Percentiles rank a stretch among this genome's conserved stretches.
phyloP scores from a whole-genome alignment of 1,140 invertebrate species.

The Doryteuthis pealeii region DNA sequence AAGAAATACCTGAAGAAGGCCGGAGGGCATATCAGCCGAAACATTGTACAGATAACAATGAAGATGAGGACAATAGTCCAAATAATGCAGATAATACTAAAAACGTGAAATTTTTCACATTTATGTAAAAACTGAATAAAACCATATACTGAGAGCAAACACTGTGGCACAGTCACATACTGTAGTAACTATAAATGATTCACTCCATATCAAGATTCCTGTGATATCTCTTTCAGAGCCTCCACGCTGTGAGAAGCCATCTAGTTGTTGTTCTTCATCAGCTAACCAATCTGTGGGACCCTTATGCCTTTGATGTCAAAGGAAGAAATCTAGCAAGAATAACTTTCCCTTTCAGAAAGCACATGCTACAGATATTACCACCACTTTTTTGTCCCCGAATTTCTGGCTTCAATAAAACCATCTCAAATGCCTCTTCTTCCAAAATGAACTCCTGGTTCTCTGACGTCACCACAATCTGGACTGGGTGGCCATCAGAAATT shows the following conservation, averaged over 20 bases:
- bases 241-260: conserved; percentile 88
- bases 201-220: conserved; percentile 95
- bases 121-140: conserved; percentile 94
- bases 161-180: conserved; percentile 95
- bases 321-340: too few species aligned
- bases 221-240: too few species aligned
- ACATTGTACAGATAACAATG: too few species aligned
- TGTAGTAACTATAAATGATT: conserved; percentile 76
- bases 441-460: conserved; percentile 90
- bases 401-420: conserved; percentile 71
- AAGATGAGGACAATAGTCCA: too few species aligned
- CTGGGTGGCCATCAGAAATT: conserved; percentile 57
- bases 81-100: too few species aligned
- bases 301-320: too few species aligned
- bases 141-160: conserved; percentile 92
- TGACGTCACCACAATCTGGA: conserved; percentile 84
- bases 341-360: conserved; percentile 98
- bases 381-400: conserved; percentile 64
- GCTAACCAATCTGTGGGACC: conserved; percentile 61
- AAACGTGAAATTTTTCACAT: too few species aligned
- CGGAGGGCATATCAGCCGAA: too few species aligned
- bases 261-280: conserved; percentile 65
- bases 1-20: too few species aligned
- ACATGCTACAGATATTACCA: conserved; percentile 91
- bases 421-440: conserved; percentile 82